Base-by-base conservation (phyloP, 2,888 invertebrate species). In the Parnassius orleans region DNA sequence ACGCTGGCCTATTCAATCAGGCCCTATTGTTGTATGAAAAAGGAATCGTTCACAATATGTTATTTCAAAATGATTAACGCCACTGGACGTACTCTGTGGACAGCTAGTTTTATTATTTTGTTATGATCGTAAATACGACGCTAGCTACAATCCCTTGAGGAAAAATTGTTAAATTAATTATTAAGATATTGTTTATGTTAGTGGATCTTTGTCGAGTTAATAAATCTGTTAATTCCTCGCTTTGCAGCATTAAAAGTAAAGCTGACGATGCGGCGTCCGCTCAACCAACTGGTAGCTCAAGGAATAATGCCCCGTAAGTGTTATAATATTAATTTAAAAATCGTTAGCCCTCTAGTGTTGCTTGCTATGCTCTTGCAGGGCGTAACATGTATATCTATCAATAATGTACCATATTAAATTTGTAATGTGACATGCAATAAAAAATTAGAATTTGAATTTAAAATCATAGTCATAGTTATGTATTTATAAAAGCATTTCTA, bases 231-330 rank as follows among this genome's bases (percentile, higher is more conserved):
- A 50, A 71, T 72, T 69, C 64, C 76, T 76, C 87, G 79, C 84
- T 85, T 93, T 95, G 72, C 95, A 99, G 99, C 98, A 80, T 94
- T 99, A 83, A 98, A 98, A 94, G 96, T 98, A 89, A 99, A 98
- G 93, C 93, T 99, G 90, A 96, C 98, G 96, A 95, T 98, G 90
- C 93, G 99, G 85, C 93, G 98, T 80, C 98, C 98, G 68, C 95
- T 98, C 84, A 97, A 96, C 90, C 98, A 98, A 92, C 94, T 99
- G 77, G 98, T 98, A 77, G 98, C 97, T 75, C 98, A 98, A 93
- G 99, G 99, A 89, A 99, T 99, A 83, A 97, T 99, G 95, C 98
- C 99, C 82, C 97, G 99, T 99, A 94, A 98, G 98, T 98, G 68
- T 66, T 14, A 14, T 9, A 48, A 19, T 19, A 19, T 19, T 19